Evolutionary conservation across 2,888 invertebrate species (phyloP), one percentile per base, ranked within the genome.

Genomic region (Aelia acuminata): DNA sequence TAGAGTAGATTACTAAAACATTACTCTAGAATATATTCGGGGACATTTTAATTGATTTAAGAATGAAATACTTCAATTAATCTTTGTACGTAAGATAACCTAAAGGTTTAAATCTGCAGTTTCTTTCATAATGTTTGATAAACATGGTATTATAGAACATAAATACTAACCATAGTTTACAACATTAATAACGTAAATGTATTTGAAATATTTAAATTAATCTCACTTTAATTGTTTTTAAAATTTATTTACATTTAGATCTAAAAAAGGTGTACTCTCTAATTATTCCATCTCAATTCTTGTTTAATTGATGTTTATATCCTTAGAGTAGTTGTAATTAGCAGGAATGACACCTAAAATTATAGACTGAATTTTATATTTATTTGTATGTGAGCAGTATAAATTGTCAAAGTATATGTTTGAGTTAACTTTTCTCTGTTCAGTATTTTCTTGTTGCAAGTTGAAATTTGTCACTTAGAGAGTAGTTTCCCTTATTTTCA

Each of bases 351-450:
- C 63, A 31, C 63, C 35, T 70, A 20, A 70, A 70, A 7, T 70
- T 70, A 70, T 70, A 35, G 63, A 70, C 63, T 70, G 63, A 70
- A 57, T 70, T 70, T 70, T 70, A 35, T 70, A 70, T 70, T 70
- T 35, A 35, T 70, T 70, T 70, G 15, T 31, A 63, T 63, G 31
- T 63, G 63, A 63, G 15, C 63, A 13, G 15, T 63, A 63, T 11
- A 15, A 1, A 31, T 31, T 63, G 63, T 63, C 63, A 31, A 4
- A 63, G 8, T 57, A 31, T 35, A 35, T 70, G 35, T 70, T 70
- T 18, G 18, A 35, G 31, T 35, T 35, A 35, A 35, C 63, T 35
- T 18, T 70, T 31, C 35, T 35, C 18, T 70, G 7, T 70, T 18
- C 26, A 31, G 26, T 57, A 57, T 57, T 57, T 57, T 70, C 15